A percentile compares a stretch with the other conserved stretches of the same genome.
Conservation (phyloP, 2,113 vertebrate genomes). For the Phalacrocorax aristotelis region DNA sequence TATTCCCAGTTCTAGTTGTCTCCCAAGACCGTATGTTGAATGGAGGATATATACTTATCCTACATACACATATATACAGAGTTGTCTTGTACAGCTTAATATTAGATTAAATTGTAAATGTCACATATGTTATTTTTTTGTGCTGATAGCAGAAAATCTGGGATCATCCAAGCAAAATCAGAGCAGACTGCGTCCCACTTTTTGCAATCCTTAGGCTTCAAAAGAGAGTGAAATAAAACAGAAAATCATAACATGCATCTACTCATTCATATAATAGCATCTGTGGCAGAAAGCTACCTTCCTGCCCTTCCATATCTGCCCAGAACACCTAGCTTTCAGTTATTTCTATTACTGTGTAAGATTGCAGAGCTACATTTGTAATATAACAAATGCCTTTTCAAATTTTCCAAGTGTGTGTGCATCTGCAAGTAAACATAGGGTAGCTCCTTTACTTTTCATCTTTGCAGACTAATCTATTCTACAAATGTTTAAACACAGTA, state of each 20-base stretch:
- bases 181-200: background rate
- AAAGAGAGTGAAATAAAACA: background rate
- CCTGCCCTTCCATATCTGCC: background rate
- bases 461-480: slow-evolving; percentile 69
- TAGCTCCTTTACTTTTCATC: slow-evolving; percentile 54
- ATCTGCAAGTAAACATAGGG: background rate
- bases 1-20: background rate
- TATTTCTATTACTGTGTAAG: background rate
- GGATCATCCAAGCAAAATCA: background rate
- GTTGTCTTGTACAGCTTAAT: background rate
- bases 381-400: background rate
- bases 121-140: background rate
- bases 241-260: background rate
- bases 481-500: slow-evolving; percentile 72
- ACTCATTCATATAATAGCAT: background rate
- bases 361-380: background rate
- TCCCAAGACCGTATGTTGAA: background rate
- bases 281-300: background rate
- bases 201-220: background rate
- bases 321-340: background rate
- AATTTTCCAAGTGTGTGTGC: background rate
- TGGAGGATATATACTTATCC: background rate
- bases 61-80: background rate
- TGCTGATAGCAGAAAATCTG: background rate
- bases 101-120: background rate